These are phyloP conservation scores for Tarsius wallacei DNA, from an alignment of 2,797 vertebrate genomes.

Conservation along the genomic window DNA sequence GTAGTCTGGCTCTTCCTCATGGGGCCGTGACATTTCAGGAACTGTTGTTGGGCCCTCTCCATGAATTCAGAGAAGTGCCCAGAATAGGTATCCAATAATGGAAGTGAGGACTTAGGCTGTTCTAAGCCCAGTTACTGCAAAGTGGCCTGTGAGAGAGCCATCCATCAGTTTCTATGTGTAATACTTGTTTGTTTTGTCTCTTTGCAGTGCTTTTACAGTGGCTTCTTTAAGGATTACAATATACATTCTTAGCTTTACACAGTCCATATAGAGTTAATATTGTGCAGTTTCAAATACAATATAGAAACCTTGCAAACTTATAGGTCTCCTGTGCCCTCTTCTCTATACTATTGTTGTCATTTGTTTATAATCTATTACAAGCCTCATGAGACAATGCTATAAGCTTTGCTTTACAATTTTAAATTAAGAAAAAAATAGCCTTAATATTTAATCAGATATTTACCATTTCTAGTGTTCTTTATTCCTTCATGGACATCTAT, in stretches of 20 bases:
- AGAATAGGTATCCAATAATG: accelerated
- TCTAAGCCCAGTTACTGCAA: not conserved
- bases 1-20: accelerated
- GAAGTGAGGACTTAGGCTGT: not conserved
- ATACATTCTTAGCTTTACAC: not conserved
- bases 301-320: accelerated
- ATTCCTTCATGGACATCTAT: not conserved
- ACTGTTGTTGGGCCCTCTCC: accelerated
- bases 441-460: not conserved
- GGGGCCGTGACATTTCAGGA: accelerated
- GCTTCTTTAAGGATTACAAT: not conserved
- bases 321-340: accelerated
- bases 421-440: not conserved
- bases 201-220: not conserved
- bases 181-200: not conserved
- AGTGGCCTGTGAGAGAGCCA: too few relatives aligned
- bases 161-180: accelerated
- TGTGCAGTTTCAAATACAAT: accelerated
- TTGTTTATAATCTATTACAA: not conserved
- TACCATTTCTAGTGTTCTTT: not conserved
- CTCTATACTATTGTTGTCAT: not conserved
- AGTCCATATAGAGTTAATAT: not conserved
- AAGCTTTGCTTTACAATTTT: not conserved
- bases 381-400: not conserved
- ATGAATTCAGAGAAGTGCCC: too few relatives aligned